Evolutionary conservation across 2,888 invertebrate genomes (phyloP).

Genomic region (Tachystola acroxantha): DNA sequence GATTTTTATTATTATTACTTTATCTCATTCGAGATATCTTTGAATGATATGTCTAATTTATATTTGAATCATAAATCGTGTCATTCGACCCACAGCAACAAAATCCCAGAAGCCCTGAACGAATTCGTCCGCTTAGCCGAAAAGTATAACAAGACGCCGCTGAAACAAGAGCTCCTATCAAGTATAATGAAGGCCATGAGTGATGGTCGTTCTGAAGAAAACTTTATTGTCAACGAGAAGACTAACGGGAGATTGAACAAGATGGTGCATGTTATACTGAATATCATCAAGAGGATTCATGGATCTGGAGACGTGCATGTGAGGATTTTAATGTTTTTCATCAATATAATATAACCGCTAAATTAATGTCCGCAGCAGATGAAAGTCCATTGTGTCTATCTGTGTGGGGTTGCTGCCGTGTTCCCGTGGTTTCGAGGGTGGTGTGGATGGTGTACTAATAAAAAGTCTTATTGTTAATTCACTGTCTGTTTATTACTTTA

Average conservation of each 20-base stretch:
- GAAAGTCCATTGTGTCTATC: no score
- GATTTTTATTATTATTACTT: no score
- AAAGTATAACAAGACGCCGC: slow-evolving; percentile 79
- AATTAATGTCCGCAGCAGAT: no score
- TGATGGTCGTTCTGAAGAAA: slow-evolving; percentile 50
- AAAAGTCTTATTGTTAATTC: no score
- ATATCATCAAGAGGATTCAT: slow-evolving; percentile 48
- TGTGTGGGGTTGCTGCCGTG: no score
- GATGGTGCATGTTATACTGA: slow-evolving; percentile 44
- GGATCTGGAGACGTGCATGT: slow-evolving; percentile 62
- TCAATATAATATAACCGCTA: no score
- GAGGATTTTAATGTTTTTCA: neutral
- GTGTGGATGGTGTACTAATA: no score
- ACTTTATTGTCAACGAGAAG: slow-evolving; percentile 44
- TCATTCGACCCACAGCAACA: slow-evolving; percentile 42
- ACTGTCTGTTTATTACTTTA: no score
- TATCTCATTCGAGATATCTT: no score
- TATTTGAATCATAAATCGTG: no score
- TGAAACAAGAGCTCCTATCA: slow-evolving; percentile 80
- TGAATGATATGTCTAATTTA: no score
- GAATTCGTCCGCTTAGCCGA: slow-evolving; percentile 69
- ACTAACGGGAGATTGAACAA: slow-evolving; percentile 39
- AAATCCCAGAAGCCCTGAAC: slow-evolving; percentile 72
- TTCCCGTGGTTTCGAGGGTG: no score
- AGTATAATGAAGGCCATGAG: slow-evolving; percentile 43